phyloP scores from a whole-genome alignment of 2,797 vertebrate species.

The Peromyscus nudipes region DNA sequence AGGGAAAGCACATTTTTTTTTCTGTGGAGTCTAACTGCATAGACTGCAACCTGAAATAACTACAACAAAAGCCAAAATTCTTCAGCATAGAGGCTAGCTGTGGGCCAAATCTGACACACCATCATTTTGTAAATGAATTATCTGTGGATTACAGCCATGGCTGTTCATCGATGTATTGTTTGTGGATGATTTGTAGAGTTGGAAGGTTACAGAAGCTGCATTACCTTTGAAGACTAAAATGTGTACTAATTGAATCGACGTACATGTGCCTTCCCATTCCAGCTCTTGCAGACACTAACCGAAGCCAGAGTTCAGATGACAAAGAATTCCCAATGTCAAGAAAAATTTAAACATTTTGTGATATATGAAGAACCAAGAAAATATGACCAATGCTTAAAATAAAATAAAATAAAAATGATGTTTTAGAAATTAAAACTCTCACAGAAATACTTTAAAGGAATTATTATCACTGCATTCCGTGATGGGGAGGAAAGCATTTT shows the following conservation, averaged over 20 bases:
- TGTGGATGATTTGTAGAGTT: not conserved
- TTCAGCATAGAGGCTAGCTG: not conserved
- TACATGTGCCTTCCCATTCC: not conserved
- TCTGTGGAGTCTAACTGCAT: not conserved
- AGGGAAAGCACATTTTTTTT: not conserved
- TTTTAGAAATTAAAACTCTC: not conserved
- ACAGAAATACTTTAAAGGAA: not conserved
- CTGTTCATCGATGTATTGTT: not conserved
- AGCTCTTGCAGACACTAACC: not conserved
- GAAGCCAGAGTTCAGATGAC: not conserved
- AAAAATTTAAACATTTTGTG: not conserved
- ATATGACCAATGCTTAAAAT: not conserved
- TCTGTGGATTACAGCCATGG: not conserved
- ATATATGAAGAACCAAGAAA: not conserved
- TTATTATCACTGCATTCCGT: not conserved
- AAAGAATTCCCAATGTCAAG: not conserved
- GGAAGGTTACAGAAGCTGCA: not conserved
- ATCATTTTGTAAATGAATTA: not conserved
- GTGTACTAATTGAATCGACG: not conserved
- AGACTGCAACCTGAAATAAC: not conserved
- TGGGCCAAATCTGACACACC: not conserved
- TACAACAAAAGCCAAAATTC: not conserved
- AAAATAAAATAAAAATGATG: not conserved
- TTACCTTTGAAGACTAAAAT: not conserved
- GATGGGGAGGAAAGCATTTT: not conserved